These are phyloP conservation scores for Mirounga angustirostris DNA, from an alignment of 2,113 vertebrate genomes.

Conservation along the genomic window DNA sequence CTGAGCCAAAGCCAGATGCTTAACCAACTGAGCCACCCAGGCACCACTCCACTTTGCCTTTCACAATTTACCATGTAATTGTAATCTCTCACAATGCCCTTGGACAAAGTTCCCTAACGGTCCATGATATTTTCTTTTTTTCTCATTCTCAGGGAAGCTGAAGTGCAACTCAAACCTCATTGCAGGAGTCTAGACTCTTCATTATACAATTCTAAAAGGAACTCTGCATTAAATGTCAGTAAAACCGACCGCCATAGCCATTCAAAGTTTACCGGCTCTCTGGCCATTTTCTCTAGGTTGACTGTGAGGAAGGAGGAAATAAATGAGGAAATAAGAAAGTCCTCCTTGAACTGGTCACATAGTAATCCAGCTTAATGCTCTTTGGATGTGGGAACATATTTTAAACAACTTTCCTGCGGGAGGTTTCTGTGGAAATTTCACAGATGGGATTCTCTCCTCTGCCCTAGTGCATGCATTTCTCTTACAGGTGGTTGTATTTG, in stretches of 20 bases:
- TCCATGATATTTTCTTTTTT: neutral
- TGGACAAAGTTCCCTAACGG: neutral
- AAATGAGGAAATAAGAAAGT: neutral
- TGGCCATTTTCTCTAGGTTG: neutral
- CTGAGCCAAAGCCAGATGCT: no score
- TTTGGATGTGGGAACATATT: neutral
- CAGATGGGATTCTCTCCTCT: neutral
- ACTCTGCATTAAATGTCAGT: neutral
- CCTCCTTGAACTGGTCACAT: neutral
- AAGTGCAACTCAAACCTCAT: neutral
- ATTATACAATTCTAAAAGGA: neutral
- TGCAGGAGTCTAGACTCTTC: neutral
- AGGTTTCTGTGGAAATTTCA: neutral
- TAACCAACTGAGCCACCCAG: no score
- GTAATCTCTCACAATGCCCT: neutral
- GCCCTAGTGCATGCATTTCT: neutral
- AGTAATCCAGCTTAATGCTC: neutral
- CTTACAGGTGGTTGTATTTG: neutral
- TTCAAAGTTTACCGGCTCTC: fast-evolving
- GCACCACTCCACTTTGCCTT: neutral
- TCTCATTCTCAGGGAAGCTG: neutral
- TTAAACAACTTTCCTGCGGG: neutral
- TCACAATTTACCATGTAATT: neutral
- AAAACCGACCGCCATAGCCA: neutral
- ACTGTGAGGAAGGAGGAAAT: no score